Evolutionary conservation across 35 echinoderm and acorn worm genomes (phyloP).

Genomic region (Stichopus chloronotus): DNA sequence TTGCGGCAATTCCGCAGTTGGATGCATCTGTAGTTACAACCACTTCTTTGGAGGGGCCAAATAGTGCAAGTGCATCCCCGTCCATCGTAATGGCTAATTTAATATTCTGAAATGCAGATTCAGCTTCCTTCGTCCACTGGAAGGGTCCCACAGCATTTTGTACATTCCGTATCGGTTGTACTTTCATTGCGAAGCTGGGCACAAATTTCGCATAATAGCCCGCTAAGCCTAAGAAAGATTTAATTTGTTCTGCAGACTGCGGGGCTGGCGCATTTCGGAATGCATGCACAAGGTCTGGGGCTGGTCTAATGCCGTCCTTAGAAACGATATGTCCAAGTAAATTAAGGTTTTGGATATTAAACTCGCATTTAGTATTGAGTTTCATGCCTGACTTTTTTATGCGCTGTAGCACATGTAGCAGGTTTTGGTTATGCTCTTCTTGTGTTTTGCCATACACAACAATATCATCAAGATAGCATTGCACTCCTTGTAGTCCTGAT

Average conservation of each 20-base stretch:
- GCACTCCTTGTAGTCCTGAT: conserved; percentile 51
- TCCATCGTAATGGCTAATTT: not conserved
- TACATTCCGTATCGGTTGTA: conserved; percentile 34
- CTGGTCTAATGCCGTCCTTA: conserved; percentile 46
- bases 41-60: not conserved
- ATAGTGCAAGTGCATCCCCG: not conserved
- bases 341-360: conserved; percentile 33
- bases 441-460: too few relatives aligned
- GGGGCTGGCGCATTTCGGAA: conserved; percentile 27
- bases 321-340: conserved; percentile 62
- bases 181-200: conserved; percentile 20
- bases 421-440: too few relatives aligned
- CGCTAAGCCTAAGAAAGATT: not conserved
- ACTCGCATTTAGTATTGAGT: conserved; percentile 70
- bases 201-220: conserved; percentile 50
- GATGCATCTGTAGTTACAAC: conserved; percentile 22
- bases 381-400: conserved; percentile 43
- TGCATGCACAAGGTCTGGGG: conserved; percentile 18
- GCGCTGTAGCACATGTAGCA: too few relatives aligned
- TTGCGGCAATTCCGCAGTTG: conserved; percentile 43
- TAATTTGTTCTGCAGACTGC: not conserved
- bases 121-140: too few relatives aligned
- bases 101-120: not conserved
- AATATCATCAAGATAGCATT: too few relatives aligned
- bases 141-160: too few relatives aligned